Base-by-base conservation (phyloP, 1,140 invertebrate genomes). In the Drosophila azteca region DNA sequence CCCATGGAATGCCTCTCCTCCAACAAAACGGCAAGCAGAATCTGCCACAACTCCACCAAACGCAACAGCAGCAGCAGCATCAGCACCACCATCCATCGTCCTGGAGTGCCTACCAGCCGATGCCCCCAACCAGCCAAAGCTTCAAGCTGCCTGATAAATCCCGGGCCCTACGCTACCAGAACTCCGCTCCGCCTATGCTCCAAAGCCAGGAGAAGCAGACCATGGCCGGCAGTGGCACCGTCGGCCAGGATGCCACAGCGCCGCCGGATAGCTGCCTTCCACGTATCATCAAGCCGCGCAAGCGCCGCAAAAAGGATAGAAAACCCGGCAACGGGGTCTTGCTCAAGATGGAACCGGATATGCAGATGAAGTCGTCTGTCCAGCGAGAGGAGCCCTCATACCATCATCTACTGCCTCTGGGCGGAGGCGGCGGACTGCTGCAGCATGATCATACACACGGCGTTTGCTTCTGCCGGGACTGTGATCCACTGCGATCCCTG, bases 291-390 rank as follows among this genome's bases (percentile, higher is more conserved):
- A 98, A 97, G 91, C 96, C 96, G 0, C 92, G 96, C 9, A 98
- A 98, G 90, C 93, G 97, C 17, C 94, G 96, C 81, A 98, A 97
- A 94, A 97, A 97, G 92, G 96, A 97, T 80, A 93, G 96, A 55
- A 97, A 97, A 68, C 77, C 75, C 6, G 63, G 75, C 1, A 90
- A 85, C 24, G 87, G 83, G 0, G 72, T 91, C 7, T 39, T 91
- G 13, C 63, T 91, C 24, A 91, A 91, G 53, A 58, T 91, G 63
- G 90, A 91, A 24, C 41, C 79, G 6, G 65, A 87, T 20, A 44
- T 83, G 62, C 83, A 77, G 15, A 58, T 67, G 2, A 84, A 84
- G 22, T 13, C 85, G 29, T 35, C 13, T 43, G 60, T 43, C 6
- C 76, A 61, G 2, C 22, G 50, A 7, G 45, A 68, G 9, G 55